Evolutionary conservation across 2,113 vertebrate species (phyloP), one percentile per base, ranked within the genome.

Genomic region (Pseudopipra pipra): DNA sequence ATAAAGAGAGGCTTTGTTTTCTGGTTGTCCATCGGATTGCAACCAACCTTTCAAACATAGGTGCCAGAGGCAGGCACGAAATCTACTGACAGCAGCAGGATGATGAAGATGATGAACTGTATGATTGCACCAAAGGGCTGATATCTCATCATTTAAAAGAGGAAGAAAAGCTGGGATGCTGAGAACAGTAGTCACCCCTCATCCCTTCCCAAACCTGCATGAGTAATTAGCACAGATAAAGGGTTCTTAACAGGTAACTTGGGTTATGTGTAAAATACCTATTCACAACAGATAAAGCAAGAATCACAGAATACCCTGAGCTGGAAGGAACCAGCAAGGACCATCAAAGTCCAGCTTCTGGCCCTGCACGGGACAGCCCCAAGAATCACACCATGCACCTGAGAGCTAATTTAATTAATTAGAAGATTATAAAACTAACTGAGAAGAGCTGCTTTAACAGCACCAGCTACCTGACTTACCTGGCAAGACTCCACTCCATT

Each of bases 151-250:
- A 37, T 83, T 47, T 30, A 43, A 71, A 95, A 78, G 51, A 61
- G 35, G 22, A 87, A 82, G 8, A 35, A 7, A 55, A 61, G 8
- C 31, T 25, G 33, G 18, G 31, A 23, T 4, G 15, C 35, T 5
- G 25, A 21, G 16, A 33, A 6, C 8, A 10, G 11, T 2, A 3
- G 5, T 87, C 39, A 58, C 5, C 20, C 16, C 8, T 58, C 43
- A 51, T 27, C 14, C 11, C 3, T 63, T 91, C 58, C 68, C 63
- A 59, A 46, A 86, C 22, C 27, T 63, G 16, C 23, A n/a, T 12
- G 4, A 27, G 13, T 18, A 59, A 66, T 46, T 51, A 58, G 4
- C 10, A 62, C 6, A 31, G 7, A 5, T 0, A 1, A 55, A 44
- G 28, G 9, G 24, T 10, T 72, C 16, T 80, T 39, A 23, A 10